Evolutionary conservation across 2,113 vertebrate genomes (phyloP).

Genomic region (Prunella fulvescens): DNA sequence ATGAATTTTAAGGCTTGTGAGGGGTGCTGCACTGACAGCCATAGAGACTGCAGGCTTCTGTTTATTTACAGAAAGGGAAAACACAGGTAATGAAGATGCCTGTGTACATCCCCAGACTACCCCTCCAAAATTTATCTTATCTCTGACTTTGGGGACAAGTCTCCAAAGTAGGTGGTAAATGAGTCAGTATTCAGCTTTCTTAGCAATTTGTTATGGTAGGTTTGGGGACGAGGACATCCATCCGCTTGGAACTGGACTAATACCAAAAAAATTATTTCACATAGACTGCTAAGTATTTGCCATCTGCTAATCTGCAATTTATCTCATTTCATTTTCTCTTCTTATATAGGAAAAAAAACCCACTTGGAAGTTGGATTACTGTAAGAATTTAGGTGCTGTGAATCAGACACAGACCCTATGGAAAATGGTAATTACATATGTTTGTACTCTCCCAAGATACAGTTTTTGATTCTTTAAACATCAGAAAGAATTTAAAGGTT

Average conservation of each 20-base stretch:
- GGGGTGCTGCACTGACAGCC: background rate
- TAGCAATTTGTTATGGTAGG: constrained; percentile 11
- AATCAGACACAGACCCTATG: background rate
- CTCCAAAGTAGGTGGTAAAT: background rate
- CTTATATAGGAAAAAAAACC: background rate
- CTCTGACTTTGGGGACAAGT: background rate
- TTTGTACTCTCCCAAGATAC: background rate
- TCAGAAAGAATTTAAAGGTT: background rate
- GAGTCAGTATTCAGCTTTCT: background rate
- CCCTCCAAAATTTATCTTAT: background rate
- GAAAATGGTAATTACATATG: background rate
- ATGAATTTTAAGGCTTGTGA: constrained; percentile 18
- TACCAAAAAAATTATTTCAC: constrained; percentile 10
- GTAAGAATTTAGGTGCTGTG: background rate
- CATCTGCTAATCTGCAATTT: constrained; percentile 34
- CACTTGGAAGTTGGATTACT: background rate
- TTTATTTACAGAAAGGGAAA: background rate
- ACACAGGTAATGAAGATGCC: background rate
- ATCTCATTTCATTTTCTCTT: background rate
- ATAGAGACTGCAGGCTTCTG: background rate
- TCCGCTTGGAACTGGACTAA: constrained; percentile 11
- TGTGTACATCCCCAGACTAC: background rate
- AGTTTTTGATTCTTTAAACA: background rate
- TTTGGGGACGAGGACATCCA: constrained; percentile 7
- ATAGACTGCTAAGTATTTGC: constrained; percentile 8